A percentile compares a stretch with the other conserved stretches of the same genome.
phyloP scores from a whole-genome alignment of 2,113 vertebrate species.

The Motacilla tschutschensis region DNA sequence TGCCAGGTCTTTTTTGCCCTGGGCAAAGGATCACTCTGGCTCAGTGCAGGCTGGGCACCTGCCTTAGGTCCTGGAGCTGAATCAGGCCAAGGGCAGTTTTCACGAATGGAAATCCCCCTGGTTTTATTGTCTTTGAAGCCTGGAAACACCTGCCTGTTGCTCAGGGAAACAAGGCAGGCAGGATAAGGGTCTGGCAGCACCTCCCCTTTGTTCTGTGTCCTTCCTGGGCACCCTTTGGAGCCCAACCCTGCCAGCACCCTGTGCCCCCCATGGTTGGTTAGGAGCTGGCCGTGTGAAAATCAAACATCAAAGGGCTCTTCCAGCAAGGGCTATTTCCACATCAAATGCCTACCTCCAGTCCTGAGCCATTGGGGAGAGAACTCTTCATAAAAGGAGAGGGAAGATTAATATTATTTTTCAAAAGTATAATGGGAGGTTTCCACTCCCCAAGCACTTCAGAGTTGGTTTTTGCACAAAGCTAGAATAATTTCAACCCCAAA shows the following conservation, averaged over 20 bases:
- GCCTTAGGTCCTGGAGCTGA: background rate
- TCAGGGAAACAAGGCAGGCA: background rate
- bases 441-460: slow-evolving; percentile 9
- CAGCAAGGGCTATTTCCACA: slow-evolving; percentile 41
- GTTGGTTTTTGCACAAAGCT: slow-evolving; percentile 39
- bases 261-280: background rate
- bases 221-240: background rate
- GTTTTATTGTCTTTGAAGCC: background rate
- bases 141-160: background rate
- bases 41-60: background rate
- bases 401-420: slow-evolving; percentile 60
- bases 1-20: background rate
- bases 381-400: slow-evolving; percentile 17
- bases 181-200: background rate
- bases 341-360: slow-evolving; percentile 38
- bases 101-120: background rate
- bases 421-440: slow-evolving; percentile 50
- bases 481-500: slow-evolving; percentile 46
- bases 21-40: background rate
- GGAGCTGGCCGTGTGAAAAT: background rate
- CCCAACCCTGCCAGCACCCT: background rate
- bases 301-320: slow-evolving; percentile 28
- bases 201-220: background rate
- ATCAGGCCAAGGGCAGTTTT: background rate
- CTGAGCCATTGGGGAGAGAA: slow-evolving; percentile 3